Evolutionary conservation across 2,888 invertebrate species (phyloP).

Genomic region (Folsomia candida): DNA sequence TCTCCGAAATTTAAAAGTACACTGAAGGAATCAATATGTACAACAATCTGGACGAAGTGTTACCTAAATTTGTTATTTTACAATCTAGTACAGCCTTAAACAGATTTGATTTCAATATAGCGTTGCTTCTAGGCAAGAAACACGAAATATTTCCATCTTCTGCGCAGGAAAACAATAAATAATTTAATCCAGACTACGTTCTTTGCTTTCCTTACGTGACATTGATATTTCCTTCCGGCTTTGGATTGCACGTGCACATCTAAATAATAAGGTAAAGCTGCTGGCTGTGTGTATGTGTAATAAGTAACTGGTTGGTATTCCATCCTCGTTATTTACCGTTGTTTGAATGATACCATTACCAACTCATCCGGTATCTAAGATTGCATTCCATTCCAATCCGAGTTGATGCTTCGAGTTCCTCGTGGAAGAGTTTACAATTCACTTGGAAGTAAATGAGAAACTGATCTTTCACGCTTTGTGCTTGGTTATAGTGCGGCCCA

Average conservation of each 20-base stretch:
- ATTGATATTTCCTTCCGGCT: constrained; percentile 5
- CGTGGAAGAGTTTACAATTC: not conserved
- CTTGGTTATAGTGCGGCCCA: not conserved
- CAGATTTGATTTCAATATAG: too few relatives aligned
- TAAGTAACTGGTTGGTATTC: not conserved
- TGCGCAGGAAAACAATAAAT: not conserved
- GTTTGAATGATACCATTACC: constrained; percentile 2
- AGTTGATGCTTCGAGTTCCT: not conserved
- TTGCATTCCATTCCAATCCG: constrained; percentile 5
- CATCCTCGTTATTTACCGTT: not conserved
- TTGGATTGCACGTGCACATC: not conserved
- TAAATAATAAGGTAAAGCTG: too few relatives aligned
- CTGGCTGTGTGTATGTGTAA: too few relatives aligned
- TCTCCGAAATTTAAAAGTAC: not conserved
- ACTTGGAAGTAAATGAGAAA: not conserved
- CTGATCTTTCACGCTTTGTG: not conserved
- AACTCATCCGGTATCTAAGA: not conserved
- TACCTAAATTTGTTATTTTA: not conserved
- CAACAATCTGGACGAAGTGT: not conserved
- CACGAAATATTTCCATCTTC: too few relatives aligned
- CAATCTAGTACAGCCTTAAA: too few relatives aligned
- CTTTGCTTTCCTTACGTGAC: constrained; percentile 1
- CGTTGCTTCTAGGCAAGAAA: too few relatives aligned
- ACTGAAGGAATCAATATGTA: not conserved
- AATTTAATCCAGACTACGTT: not conserved